Conservation (phyloP, 2,888 invertebrate genomes). For the Apomyelois bistriatella region DNA sequence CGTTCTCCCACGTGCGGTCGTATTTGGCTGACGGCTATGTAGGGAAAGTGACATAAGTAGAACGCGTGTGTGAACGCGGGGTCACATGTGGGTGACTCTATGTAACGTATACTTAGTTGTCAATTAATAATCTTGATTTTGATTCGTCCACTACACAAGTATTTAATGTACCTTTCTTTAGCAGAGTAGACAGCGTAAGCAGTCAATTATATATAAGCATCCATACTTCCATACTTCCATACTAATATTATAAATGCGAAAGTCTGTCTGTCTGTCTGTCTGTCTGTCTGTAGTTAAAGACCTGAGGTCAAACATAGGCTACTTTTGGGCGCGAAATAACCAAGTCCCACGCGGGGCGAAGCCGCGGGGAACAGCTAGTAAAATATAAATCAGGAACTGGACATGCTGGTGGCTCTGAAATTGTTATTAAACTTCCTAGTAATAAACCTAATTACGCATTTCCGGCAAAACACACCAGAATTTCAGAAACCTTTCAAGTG, state of each 20-base stretch:
- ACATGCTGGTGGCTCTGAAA: background rate
- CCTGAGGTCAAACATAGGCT: too few relatives aligned
- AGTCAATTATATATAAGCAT: too few relatives aligned
- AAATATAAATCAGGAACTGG: too few relatives aligned
- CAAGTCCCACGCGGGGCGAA: too few relatives aligned
- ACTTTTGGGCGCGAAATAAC: too few relatives aligned
- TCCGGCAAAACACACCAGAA: background rate
- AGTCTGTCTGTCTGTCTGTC: too few relatives aligned
- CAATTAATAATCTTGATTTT: background rate
- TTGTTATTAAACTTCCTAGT: background rate
- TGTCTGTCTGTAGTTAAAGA: too few relatives aligned
- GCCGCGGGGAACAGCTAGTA: too few relatives aligned
- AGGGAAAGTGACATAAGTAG: constrained; percentile 4
- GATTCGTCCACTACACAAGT: background rate
- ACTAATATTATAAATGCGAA: too few relatives aligned
- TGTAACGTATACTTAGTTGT: background rate
- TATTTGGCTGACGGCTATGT: background rate
- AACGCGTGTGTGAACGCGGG: background rate
- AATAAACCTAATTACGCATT: background rate
- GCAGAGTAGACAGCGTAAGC: too few relatives aligned
- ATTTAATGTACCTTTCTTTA: too few relatives aligned
- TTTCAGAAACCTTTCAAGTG: background rate
- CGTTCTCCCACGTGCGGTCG: background rate
- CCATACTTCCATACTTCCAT: too few relatives aligned
- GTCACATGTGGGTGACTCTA: constrained; percentile 1